Evolutionary conservation across 2,113 vertebrate genomes (phyloP).

Genomic region (Micronycteris hirsuta): DNA sequence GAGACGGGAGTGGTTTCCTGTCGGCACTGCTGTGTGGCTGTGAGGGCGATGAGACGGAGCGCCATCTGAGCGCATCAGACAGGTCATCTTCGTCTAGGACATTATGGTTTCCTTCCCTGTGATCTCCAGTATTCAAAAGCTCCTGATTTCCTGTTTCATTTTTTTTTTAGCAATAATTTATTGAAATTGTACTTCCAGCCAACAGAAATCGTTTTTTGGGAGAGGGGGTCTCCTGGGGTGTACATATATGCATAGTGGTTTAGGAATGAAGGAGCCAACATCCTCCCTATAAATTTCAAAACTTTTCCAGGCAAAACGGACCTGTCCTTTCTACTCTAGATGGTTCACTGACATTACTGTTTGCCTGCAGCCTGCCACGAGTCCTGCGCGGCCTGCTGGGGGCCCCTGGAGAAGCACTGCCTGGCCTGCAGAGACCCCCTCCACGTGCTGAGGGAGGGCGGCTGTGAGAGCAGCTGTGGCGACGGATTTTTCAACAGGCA

Average conservation of each 20-base stretch:
- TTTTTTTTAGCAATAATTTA: neutral
- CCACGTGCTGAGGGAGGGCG: constrained; percentile 80
- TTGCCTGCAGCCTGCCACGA: constrained; percentile 86
- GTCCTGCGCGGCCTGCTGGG: constrained; percentile 87
- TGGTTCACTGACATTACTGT: constrained; percentile 12
- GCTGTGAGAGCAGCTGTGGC: constrained; percentile 85
- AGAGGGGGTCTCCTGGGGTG: neutral
- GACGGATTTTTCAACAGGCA: constrained; percentile 81
- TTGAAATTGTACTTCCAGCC: neutral
- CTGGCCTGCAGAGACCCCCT: constrained; percentile 82
- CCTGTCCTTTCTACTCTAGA: fast-evolving
- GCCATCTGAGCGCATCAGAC: neutral
- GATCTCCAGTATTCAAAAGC: neutral
- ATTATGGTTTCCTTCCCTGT: neutral
- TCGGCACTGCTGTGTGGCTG: neutral
- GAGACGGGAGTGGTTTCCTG: too few relatives aligned
- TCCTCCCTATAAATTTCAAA: neutral
- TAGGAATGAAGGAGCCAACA: neutral
- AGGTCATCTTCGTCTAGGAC: neutral
- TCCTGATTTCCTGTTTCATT: neutral
- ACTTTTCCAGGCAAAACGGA: neutral
- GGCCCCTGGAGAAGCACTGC: constrained; percentile 84
- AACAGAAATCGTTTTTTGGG: neutral
- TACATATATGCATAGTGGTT: neutral
- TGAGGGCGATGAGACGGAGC: neutral